These are phyloP conservation scores for Papilio xuthus DNA, from an alignment of 1,140 invertebrate species.

Conservation along the genomic window DNA sequence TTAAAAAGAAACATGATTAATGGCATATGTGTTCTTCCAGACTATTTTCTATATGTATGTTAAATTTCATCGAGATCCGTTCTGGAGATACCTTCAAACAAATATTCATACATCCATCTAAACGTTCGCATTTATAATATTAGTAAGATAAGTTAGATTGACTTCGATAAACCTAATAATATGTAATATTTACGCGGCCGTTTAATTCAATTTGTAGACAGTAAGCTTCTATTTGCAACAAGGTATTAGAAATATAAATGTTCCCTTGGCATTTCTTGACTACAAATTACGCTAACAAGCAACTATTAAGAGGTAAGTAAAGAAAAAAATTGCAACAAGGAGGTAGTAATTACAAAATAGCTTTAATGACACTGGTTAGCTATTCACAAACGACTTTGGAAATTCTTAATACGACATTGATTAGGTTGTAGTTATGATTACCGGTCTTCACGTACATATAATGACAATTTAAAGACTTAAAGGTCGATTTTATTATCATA, in stretches of 20 bases:
- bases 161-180: background rate
- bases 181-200: background rate
- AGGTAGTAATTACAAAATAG: slow-evolving; percentile 74
- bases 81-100: too few species aligned
- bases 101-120: too few species aligned
- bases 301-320: slow-evolving; percentile 56
- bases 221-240: background rate
- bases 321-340: slow-evolving; percentile 69
- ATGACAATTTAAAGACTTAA: slow-evolving; percentile 81
- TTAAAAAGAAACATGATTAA: too few species aligned
- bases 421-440: slow-evolving; percentile 71
- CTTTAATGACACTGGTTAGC: slow-evolving; percentile 68
- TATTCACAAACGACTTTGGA: slow-evolving; percentile 76
- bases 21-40: background rate
- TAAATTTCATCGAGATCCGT: too few species aligned
- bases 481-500: slow-evolving; percentile 80
- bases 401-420: slow-evolving; percentile 80
- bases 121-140: background rate
- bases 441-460: slow-evolving; percentile 69
- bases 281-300: slow-evolving; percentile 49
- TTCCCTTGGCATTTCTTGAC: slow-evolving; percentile 13
- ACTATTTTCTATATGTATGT: background rate
- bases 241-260: slow-evolving; percentile 34
- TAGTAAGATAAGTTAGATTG: background rate
- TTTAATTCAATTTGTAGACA: background rate